Evolutionary conservation across 2,797 vertebrate species (phyloP), one percentile per base, ranked within the genome.

Genomic region (Cyprinella venusta): DNA sequence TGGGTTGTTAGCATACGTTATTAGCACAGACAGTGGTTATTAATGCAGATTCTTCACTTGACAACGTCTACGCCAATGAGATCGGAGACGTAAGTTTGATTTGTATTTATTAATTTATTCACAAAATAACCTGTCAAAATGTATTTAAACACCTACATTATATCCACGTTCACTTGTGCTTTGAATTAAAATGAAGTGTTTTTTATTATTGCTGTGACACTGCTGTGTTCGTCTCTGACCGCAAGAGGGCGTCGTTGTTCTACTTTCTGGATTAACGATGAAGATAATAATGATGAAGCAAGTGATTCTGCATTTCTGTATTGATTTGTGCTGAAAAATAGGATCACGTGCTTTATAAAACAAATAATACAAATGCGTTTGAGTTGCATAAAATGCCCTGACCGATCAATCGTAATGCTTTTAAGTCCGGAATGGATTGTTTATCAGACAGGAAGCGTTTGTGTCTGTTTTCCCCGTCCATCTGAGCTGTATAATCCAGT

Each of bases 181-280:
- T 56, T 56, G 9, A n/a, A 56, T 10, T n/a, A 9, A 56, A 56
- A 56, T n/a, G 4, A 1, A 45, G 42, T 56, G 8, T 54, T 54
- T 54, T 19, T 21, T 3, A 54, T 56, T 9, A 4, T 9, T 50
- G 1, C 19, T 21, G 6, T 52, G 19, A 4, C 4, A 19, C n/a
- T 6, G 56, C n/a, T 61, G 19, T 76, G 72, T 21, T 40, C 26
- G 45, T 24, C 21, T 84, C 48, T 75, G 33, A 2, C 75, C 86
- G 83, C 84, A 76, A 70, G 88, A 61, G 75, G 72, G 86, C 63
- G 68, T 2, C 10, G 68, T 63, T 45, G 80, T 21, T 65, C 36
- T 26, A 67, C 54, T 77, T 78, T 82, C 19, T 74, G 12, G 1
- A 4, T 59, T 10, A 68, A n/a, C 21, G 12, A 38, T 76, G 54